Base-by-base conservation (phyloP, 2,888 invertebrate species). In the Agriopis marginaria region DNA sequence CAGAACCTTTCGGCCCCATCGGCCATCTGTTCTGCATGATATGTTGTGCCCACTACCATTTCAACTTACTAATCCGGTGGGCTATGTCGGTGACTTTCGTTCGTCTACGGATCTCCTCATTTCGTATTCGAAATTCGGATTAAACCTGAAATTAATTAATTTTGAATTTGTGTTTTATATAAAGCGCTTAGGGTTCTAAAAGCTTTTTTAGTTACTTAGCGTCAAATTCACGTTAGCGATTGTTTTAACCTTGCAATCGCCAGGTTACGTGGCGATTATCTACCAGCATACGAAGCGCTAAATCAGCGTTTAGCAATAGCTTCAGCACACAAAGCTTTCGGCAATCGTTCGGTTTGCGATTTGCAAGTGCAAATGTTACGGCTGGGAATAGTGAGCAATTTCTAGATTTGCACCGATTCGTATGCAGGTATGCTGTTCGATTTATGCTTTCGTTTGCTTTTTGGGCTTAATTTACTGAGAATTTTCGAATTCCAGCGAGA, bases 321-420 rank as follows among this genome's bases (percentile, higher is more conserved):
- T 59, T 53, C 23, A 45, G 47, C 49, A 17, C 50, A 66, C 44
- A 66, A 66, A 62, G 61, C 61, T 55, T 55, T 62, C 49, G 66
- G 66, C 55, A 39, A 66, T 61, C 66, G 61, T 32, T 67, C 11
- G 66, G 53, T 54, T 56, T 54, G 44, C 63, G 56, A 67, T 63
- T 63, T 58, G 63, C 55, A 51, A 58, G 62, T 51, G 63, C 58
- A 62, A 62, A 67, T 67, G 49, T 56, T 54, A 54, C 67, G 56
- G 32, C 14, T 40, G 50, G 59, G 55, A 62, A 67, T 67, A 51
- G 50, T 44, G 49, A 42, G 54, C 40, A 12, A 56, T 56, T 62
- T 55, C 55, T 62, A 67, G 62, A 56, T 56, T 61, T 56, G 50
- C 56, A 55, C 45, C 63, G 40, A 62, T 63, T 63, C 49, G 59